phyloP scores from a whole-genome alignment of 2,113 vertebrate genomes.

The Dipodomys stephensi region DNA sequence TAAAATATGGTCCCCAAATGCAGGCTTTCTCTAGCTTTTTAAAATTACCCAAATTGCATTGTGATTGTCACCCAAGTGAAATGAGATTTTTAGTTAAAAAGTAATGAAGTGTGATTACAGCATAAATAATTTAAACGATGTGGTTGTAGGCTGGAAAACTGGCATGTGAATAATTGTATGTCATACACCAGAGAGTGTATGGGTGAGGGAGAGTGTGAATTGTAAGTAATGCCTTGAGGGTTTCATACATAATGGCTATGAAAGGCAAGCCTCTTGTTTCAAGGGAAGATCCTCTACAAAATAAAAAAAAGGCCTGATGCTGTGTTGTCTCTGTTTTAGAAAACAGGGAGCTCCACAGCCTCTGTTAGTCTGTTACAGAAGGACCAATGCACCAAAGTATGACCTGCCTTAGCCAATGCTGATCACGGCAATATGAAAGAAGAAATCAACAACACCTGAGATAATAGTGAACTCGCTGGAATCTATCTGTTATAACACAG shows the following conservation, averaged over 20 bases:
- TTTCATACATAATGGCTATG: slow-evolving; percentile 67
- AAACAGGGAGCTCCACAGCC: not conserved
- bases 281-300: slow-evolving; percentile 75
- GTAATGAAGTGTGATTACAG: slow-evolving; percentile 87
- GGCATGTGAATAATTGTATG: slow-evolving; percentile 81
- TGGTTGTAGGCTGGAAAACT: slow-evolving; percentile 78
- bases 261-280: slow-evolving; percentile 75
- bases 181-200: slow-evolving; percentile 75
- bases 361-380: slow-evolving; percentile 62
- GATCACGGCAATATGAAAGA: not conserved
- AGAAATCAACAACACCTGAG: slow-evolving; percentile 16
- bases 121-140: slow-evolving; percentile 87
- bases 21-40: slow-evolving; percentile 67
- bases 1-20: slow-evolving; percentile 5
- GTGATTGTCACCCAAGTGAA: slow-evolving; percentile 77
- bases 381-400: slow-evolving; percentile 6
- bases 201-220: slow-evolving; percentile 76
- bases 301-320: slow-evolving; percentile 50
- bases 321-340: slow-evolving; percentile 19
- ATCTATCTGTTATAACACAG: not conserved
- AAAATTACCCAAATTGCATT: slow-evolving; percentile 72
- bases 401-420: not conserved
- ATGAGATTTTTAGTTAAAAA: slow-evolving; percentile 84
- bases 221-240: slow-evolving; percentile 73
- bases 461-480: slow-evolving; percentile 43